A percentile compares a stretch with the other conserved stretches of the same genome.
Evolutionary conservation across 2,888 invertebrate species (phyloP).

Genomic region (Carterocephalus palaemon): DNA sequence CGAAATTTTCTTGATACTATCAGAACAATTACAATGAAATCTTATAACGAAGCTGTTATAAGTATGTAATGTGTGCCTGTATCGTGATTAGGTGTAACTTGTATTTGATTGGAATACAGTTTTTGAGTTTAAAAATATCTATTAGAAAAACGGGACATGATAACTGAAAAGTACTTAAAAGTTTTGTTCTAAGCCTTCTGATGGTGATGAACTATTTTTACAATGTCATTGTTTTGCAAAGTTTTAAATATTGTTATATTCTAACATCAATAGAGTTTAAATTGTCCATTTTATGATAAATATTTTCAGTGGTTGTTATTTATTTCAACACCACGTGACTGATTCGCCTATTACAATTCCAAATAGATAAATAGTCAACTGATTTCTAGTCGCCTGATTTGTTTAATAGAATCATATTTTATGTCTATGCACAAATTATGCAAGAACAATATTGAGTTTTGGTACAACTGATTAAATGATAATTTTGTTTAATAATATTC

Average conservation of each 20-base stretch:
- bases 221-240: too few species aligned
- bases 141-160: not conserved
- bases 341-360: constrained; percentile 4
- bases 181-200: constrained; percentile 1
- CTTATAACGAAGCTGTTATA: constrained; percentile 8
- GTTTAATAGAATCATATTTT: not conserved
- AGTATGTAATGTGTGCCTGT: constrained; percentile 9
- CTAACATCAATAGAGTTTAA: too few species aligned
- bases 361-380: constrained; percentile 12
- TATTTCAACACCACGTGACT: not conserved
- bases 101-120: constrained; percentile 2
- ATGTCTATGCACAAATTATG: too few species aligned
- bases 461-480: too few species aligned
- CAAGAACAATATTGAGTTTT: too few species aligned
- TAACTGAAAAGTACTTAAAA: constrained; percentile 10
- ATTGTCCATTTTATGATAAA: not conserved
- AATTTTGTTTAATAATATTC: too few species aligned
- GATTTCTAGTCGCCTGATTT: constrained; percentile 10
- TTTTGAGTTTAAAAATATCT: too few species aligned
- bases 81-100: too few species aligned
- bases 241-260: not conserved
- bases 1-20: constrained; percentile 7
- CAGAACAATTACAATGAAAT: constrained; percentile 7
- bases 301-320: not conserved
- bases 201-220: too few species aligned